phyloP scores from a whole-genome alignment of 2,113 vertebrate genomes.

The Ameiurus melas region DNA sequence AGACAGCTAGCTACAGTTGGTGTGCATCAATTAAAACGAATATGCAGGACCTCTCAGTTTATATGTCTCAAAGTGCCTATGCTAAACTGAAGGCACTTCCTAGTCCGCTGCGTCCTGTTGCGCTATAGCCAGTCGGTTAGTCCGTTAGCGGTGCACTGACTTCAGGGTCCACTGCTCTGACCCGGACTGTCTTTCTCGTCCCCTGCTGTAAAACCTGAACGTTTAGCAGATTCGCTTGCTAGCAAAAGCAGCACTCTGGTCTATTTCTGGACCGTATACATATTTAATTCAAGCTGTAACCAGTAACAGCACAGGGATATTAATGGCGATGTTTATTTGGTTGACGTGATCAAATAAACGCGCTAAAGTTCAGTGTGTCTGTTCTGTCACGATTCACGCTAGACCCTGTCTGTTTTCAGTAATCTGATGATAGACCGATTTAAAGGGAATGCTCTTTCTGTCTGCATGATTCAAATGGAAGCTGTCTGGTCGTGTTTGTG shows the following conservation, averaged over 20 bases:
- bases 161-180: not conserved
- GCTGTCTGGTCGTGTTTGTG: not conserved
- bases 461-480: no score
- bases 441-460: no score
- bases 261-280: not conserved
- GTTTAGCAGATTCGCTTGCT: not conserved
- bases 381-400: not conserved
- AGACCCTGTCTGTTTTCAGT: not conserved
- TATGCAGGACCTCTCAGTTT: not conserved
- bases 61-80: not conserved
- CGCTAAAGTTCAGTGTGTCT: not conserved
- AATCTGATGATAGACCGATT: not conserved
- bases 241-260: not conserved
- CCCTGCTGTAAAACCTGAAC: not conserved
- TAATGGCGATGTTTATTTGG: not conserved
- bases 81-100: constrained; percentile 5
- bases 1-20: not conserved
- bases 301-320: not conserved
- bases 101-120: not conserved
- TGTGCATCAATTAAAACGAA: not conserved
- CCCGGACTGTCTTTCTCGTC: not conserved
- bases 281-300: not conserved
- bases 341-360: not conserved
- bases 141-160: not conserved
- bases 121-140: not conserved